Evolutionary conservation across 2,888 invertebrate species (phyloP).

Genomic region (Brachyopa scutellaris): DNA sequence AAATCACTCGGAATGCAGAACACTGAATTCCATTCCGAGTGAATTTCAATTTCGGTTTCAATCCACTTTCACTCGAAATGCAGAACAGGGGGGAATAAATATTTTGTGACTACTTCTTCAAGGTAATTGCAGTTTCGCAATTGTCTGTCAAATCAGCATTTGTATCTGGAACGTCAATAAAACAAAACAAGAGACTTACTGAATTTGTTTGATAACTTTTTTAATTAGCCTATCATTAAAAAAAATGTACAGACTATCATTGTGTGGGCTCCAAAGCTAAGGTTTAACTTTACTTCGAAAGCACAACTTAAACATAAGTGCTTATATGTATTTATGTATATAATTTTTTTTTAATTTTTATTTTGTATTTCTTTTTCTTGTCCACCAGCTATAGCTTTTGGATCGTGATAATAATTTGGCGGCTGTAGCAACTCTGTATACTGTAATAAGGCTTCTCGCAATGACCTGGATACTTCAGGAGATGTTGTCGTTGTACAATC

Average conservation of each 20-base stretch:
- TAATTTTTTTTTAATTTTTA: slow-evolving; percentile 48
- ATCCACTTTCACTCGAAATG: too few relatives aligned
- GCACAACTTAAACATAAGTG: slow-evolving; percentile 16
- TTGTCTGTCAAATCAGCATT: too few relatives aligned
- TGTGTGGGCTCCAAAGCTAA: slow-evolving; percentile 8
- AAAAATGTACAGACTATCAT: slow-evolving; percentile 48
- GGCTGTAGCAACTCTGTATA: slow-evolving; percentile 91
- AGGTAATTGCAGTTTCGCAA: too few relatives aligned
- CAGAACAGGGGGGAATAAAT: too few relatives aligned
- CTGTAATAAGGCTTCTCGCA: slow-evolving; percentile 93
- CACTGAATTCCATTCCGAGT: too few relatives aligned
- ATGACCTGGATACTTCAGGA: slow-evolving; percentile 89
- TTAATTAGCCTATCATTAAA: slow-evolving; percentile 47
- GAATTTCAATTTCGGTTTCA: too few relatives aligned
- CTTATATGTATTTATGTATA: slow-evolving; percentile 12
- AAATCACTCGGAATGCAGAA: too few relatives aligned
- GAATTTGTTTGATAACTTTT: slow-evolving; percentile 21
- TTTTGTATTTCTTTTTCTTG: slow-evolving; percentile 65
- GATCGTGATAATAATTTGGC: slow-evolving; percentile 80
- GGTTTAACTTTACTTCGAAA: slow-evolving; percentile 33
- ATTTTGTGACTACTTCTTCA: too few relatives aligned
- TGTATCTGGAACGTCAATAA: too few relatives aligned
- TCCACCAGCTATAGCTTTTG: slow-evolving; percentile 22
- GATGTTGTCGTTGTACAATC: slow-evolving; percentile 92
- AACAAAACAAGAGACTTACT: neutral